These are phyloP conservation scores for Excalfactoria chinensis DNA, from an alignment of 2,113 vertebrate genomes.

Conservation along the genomic window DNA sequence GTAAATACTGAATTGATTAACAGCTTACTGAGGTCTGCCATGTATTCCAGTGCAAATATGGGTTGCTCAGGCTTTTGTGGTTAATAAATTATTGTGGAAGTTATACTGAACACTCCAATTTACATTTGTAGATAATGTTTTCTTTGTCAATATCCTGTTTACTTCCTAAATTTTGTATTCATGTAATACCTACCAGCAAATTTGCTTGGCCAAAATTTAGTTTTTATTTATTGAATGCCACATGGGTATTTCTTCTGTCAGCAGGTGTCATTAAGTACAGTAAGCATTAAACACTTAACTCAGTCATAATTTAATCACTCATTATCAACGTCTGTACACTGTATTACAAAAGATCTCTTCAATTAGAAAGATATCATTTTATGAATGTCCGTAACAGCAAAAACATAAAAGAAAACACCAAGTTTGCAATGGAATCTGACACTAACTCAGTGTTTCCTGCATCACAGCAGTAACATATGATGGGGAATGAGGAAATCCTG, in stretches of 20 bases:
- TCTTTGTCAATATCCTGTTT: background rate
- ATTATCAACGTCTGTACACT: background rate
- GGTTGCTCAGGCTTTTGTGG: background rate
- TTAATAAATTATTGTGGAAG: background rate
- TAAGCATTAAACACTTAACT: background rate
- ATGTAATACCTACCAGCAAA: background rate
- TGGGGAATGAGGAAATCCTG: background rate
- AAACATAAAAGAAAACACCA: conserved; percentile 68
- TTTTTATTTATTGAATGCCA: background rate
- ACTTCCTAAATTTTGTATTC: background rate
- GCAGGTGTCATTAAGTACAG: background rate
- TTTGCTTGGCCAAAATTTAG: background rate
- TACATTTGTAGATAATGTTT: background rate
- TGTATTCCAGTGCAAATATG: background rate
- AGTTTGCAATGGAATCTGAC: background rate
- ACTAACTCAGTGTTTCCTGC: background rate
- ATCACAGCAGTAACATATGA: background rate
- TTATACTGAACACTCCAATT: background rate
- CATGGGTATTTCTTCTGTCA: background rate
- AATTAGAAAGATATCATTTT: conserved; percentile 76
- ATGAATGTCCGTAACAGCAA: conserved; percentile 67
- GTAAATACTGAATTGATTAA: background rate
- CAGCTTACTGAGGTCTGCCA: background rate
- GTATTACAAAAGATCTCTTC: conserved; percentile 69
- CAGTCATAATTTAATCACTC: background rate